Conservation (phyloP, 2,888 invertebrate genomes). For the Noctuana brunneofusca region DNA sequence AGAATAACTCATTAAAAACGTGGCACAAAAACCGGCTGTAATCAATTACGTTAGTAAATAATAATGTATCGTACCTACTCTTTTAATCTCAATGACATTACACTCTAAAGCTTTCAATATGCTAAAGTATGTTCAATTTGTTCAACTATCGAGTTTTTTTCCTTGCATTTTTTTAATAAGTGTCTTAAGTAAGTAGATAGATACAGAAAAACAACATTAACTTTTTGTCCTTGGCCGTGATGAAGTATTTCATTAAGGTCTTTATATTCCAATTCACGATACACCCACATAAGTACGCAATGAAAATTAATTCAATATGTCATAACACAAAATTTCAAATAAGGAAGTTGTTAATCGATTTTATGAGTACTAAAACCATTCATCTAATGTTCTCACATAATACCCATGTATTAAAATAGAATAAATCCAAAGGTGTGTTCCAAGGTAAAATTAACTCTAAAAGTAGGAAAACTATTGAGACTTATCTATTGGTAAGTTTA, state of each 20-base stretch:
- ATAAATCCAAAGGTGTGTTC: neutral
- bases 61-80: constrained; percentile 7
- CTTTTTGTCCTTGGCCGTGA: constrained; percentile 18
- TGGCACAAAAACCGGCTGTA: constrained; percentile 12
- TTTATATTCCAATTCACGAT: constrained; percentile 7
- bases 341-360: constrained; percentile 19
- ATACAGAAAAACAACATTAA: constrained; percentile 1
- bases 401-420: neutral
- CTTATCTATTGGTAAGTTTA: neutral
- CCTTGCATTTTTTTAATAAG: neutral
- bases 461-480: neutral
- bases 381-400: constrained; percentile 2
- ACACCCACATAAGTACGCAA: constrained; percentile 13
- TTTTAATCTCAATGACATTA: constrained; percentile 23
- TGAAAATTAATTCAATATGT: constrained; percentile 24
- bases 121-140: no score
- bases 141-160: constrained; percentile 3
- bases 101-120: constrained; percentile 3
- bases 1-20: constrained; percentile 21
- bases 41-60: constrained; percentile 10
- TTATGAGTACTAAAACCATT: constrained; percentile 17
- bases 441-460: no score
- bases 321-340: constrained; percentile 30
- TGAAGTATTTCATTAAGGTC: neutral
- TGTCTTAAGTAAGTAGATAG: neutral